These are phyloP conservation scores for Cryptocheilus praepositus DNA, from an alignment of 2,888 invertebrate species.

Conservation along the genomic window DNA sequence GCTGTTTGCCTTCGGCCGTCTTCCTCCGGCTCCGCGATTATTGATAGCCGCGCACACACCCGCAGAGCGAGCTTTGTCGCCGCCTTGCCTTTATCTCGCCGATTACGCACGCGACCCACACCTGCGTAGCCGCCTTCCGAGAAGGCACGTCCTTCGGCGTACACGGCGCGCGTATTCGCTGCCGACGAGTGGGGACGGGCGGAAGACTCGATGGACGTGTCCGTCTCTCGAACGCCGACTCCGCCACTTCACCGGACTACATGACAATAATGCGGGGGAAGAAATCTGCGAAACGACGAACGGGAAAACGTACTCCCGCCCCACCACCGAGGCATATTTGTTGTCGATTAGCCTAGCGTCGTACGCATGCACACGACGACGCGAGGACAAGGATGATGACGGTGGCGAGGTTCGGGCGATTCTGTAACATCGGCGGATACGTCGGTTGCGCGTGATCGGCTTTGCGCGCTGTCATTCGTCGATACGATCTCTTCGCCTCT, in stretches of 20 bases:
- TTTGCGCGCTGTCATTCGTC: constrained; percentile 44
- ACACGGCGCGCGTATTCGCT: too few species aligned
- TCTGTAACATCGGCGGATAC: constrained; percentile 29
- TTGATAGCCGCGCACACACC: too few species aligned
- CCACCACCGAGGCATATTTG: constrained; percentile 36
- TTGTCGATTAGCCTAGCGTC: constrained; percentile 32
- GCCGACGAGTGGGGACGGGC: too few species aligned
- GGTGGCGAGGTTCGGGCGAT: neutral
- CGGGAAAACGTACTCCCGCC: constrained; percentile 39
- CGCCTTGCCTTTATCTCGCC: constrained; percentile 3
- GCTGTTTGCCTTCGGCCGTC: constrained; percentile 7
- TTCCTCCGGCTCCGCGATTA: neutral
- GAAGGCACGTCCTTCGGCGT: too few species aligned
- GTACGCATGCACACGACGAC: constrained; percentile 14
- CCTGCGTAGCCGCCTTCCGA: too few species aligned
- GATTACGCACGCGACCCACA: too few species aligned
- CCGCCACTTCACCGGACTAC: constrained; percentile 20
- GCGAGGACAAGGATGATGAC: too few species aligned
- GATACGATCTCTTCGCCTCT: constrained; percentile 19
- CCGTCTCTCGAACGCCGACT: neutral
- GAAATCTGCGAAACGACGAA: constrained; percentile 39
- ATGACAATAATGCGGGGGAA: constrained; percentile 45
- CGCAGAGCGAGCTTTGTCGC: neutral
- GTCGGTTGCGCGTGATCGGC: constrained; percentile 39
- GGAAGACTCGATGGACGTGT: neutral